These are phyloP conservation scores for Heteropelma amictum DNA, from an alignment of 2,888 invertebrate genomes.

Conservation along the genomic window DNA sequence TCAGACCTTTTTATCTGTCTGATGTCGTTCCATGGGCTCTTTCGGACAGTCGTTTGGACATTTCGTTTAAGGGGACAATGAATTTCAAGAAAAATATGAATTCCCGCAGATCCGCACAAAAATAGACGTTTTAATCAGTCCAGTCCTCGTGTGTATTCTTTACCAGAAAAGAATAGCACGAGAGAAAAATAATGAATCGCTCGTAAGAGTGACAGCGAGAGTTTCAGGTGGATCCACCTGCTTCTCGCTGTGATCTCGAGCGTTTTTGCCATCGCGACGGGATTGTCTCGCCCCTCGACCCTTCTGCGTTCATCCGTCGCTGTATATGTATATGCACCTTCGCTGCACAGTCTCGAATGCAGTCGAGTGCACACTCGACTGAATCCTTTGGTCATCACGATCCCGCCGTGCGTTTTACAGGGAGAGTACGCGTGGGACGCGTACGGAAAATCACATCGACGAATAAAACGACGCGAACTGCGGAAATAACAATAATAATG, in stretches of 20 bases:
- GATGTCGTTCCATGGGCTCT: no score
- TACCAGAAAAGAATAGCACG: neutral
- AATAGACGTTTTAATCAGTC: neutral
- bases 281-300: neutral
- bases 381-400: neutral
- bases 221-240: constrained; percentile 29
- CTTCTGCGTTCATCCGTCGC: constrained; percentile 5
- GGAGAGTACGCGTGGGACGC: neutral
- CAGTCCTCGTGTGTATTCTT: neutral
- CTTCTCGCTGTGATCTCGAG: constrained; percentile 25
- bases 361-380: constrained; percentile 13
- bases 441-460: neutral
- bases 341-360: neutral
- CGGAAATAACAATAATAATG: no score
- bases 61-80: no score
- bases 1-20: no score
- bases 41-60: no score
- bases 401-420: neutral
- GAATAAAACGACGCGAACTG: no score
- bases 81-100: no score
- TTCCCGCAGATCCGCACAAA: no score
- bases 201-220: constrained; percentile 21
- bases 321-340: neutral
- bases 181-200: neutral
- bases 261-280: constrained; percentile 16